Base-by-base conservation (phyloP, 37 sponge, comb jelly and placozoan genomes). In the Axinella damicornis region DNA sequence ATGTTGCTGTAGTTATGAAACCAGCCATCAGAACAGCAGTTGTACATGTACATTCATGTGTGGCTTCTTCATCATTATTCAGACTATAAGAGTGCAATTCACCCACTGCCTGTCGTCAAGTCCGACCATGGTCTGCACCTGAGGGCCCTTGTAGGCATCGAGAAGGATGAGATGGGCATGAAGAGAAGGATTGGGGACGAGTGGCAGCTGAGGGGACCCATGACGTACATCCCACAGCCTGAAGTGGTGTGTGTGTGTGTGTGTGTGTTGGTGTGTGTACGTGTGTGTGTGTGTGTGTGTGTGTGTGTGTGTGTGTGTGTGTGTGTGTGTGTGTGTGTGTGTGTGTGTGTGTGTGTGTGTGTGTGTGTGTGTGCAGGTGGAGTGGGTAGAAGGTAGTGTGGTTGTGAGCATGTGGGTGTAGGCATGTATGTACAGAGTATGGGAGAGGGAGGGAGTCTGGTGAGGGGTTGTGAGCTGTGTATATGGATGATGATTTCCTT, bases 181-280 rank as follows among this genome's bases (percentile, higher is more conserved):
- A 38, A 61, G 21, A 66, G 89, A 17, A 53, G 24, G 32, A 79
- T 73, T 54, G 95, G 95, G 18, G 95, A 94, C 28, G 90, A 83
- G 76, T 97, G 98, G 98, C 96, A 90, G 64, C 75, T 94, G 78
- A 69, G 53, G 58, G 98, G 98, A 63, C 98, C 98, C 2, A 80
- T 71, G 30, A 92, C 96, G 9, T 95, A 92, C 80, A 72, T 84
- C 35, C 98, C 98, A 6, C 62, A 56, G 22, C 78, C 96, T 20
- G 94, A 94, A 64, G 88, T 92, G 89, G 96, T 90, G 68, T 11
- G 83, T 2, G 53, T 25, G 32, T 62, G 65, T 46, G 46, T 46
- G 46, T 64, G 65, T 16, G 75, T 21, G 57, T n/a, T n/a, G n/a
- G n/a, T n/a, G n/a, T n/a, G n/a, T n/a, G n/a, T n/a, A n/a, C n/a